phyloP scores from a whole-genome alignment of 2,113 vertebrate species.

The Carassius gibelio region DNA sequence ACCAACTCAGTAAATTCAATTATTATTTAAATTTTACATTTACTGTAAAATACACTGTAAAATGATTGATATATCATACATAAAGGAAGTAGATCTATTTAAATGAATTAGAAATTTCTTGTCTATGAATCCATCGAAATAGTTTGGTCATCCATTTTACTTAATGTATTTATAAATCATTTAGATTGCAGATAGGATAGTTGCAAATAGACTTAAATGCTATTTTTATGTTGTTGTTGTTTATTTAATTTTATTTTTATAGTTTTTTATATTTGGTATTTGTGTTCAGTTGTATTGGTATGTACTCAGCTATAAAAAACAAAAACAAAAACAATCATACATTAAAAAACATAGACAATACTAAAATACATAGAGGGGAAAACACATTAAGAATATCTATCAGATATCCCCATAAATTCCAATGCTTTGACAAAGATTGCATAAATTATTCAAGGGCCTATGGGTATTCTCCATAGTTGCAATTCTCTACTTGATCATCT shows the following conservation, averaged over 20 bases:
- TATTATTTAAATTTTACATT: neutral
- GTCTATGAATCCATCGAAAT: neutral
- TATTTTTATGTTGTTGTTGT: no score
- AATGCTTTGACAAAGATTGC: neutral
- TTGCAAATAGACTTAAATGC: no score
- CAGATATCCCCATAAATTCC: neutral
- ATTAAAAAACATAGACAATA: neutral
- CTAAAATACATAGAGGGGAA: neutral
- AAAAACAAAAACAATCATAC: no score
- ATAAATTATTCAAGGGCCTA: neutral
- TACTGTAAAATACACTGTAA: neutral
- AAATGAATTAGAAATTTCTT: neutral
- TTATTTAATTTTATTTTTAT: no score
- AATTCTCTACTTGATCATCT: constrained; percentile 3
- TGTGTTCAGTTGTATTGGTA: neutral
- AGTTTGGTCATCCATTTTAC: neutral
- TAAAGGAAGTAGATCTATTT: neutral
- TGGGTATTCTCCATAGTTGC: neutral
- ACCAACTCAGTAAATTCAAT: neutral
- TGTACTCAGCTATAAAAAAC: neutral
- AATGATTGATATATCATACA: neutral
- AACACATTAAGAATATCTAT: neutral
- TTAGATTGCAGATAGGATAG: neutral
- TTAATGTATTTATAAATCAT: neutral
- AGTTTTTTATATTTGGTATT: neutral